phyloP scores from a whole-genome alignment of 1,140 invertebrate genomes.

The Cotesia chilonis region DNA sequence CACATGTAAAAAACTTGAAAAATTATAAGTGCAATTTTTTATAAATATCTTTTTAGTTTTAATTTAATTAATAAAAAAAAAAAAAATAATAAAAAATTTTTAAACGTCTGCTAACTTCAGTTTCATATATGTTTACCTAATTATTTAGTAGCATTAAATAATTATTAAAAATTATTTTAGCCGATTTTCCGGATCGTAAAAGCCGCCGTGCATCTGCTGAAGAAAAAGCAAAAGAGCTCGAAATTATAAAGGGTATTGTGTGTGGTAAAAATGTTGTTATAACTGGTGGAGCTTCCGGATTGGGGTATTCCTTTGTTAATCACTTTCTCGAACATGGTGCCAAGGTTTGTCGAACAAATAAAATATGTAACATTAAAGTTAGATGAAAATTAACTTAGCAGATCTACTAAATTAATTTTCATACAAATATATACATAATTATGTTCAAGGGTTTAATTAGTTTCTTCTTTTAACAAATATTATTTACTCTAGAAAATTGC shows the following conservation, averaged over 20 bases:
- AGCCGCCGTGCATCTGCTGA: conserved; percentile 47
- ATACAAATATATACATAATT: too few species aligned
- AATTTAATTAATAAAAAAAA: too few species aligned
- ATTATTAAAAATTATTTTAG: background rate
- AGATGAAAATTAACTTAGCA: background rate
- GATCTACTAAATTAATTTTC: background rate
- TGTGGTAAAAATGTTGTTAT: conserved; percentile 63
- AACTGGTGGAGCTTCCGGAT: conserved; percentile 64
- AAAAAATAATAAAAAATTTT: too few species aligned
- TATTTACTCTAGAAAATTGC: conserved; percentile 48
- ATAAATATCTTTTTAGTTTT: background rate
- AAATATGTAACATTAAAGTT: background rate
- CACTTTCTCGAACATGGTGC: conserved; percentile 61
- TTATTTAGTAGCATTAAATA: too few species aligned
- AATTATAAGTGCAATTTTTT: too few species aligned
- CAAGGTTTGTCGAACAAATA: conserved; percentile 53
- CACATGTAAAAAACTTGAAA: too few species aligned
- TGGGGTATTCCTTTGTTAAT: conserved; percentile 62
- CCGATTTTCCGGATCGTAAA: conserved; percentile 23
- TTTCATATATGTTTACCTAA: too few species aligned
- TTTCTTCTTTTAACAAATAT: background rate
- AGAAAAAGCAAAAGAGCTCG: conserved; percentile 51
- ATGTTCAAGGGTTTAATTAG: too few species aligned
- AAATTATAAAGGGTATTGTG: conserved; percentile 49
- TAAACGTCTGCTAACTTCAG: too few species aligned